Conservation (phyloP, 1,140 invertebrate species). For the Odontomachus brunneus region DNA sequence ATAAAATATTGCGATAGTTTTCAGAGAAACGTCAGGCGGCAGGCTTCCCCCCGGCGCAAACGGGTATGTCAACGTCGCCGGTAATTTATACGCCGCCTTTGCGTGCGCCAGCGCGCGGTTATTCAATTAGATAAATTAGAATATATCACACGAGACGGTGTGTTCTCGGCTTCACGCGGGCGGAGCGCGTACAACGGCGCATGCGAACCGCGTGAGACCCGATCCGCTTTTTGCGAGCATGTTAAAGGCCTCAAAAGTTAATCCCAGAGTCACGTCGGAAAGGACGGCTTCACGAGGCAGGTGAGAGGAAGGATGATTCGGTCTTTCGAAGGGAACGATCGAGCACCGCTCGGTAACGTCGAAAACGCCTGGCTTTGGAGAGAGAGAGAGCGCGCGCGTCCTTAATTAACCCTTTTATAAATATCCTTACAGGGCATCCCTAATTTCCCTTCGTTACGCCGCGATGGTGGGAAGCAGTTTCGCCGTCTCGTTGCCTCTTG, state of each 20-base stretch:
- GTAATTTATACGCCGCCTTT: constrained; percentile 33
- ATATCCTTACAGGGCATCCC: constrained; percentile 79
- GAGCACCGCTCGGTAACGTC: constrained; percentile 48
- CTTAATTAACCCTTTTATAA: constrained; percentile 82
- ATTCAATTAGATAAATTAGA: constrained; percentile 56
- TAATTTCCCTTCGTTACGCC: constrained; percentile 73
- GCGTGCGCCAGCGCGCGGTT: constrained; percentile 20
- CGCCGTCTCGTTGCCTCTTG: constrained; percentile 8
- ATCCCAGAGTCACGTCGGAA: constrained; percentile 48
- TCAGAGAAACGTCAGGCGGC: not conserved
- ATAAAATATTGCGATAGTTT: constrained; percentile 5
- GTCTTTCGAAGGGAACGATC: constrained; percentile 15
- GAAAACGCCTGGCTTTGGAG: constrained; percentile 50
- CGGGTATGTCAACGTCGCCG: constrained; percentile 17
- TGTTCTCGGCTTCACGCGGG: constrained; percentile 2
- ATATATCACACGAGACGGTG: constrained; percentile 13
- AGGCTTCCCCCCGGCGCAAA: constrained; percentile 20
- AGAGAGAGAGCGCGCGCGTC: constrained; percentile 24
- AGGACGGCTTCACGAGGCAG: constrained; percentile 46
- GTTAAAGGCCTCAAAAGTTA: constrained; percentile 32
- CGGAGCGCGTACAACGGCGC: not conserved
- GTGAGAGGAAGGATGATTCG: constrained; percentile 22
- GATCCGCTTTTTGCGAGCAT: constrained; percentile 3
- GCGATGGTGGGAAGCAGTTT: constrained; percentile 39
- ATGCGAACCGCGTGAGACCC: not conserved